phyloP scores from a whole-genome alignment of 1,140 invertebrate genomes.

The Idris sp. region DNA sequence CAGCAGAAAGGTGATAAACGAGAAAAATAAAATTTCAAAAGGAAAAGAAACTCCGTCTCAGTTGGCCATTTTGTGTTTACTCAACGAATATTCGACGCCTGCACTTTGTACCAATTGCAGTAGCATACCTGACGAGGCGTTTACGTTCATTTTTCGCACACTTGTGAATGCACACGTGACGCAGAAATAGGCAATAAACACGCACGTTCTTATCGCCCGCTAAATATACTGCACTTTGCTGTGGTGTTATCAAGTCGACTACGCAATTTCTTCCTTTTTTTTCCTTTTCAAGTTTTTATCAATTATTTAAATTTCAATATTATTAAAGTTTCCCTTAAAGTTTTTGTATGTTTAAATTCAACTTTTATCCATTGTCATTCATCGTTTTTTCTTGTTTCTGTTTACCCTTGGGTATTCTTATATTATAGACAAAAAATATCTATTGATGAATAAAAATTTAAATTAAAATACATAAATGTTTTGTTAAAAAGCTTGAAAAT shows the following conservation, averaged over 20 bases:
- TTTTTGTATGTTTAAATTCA: too few relatives aligned
- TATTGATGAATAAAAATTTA: too few relatives aligned
- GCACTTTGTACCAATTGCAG: slow-evolving; percentile 61
- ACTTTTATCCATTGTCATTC: too few relatives aligned
- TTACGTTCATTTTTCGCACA: slow-evolving; percentile 60
- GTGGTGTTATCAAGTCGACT: slow-evolving; percentile 9
- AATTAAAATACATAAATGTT: too few relatives aligned
- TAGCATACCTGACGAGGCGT: slow-evolving; percentile 49
- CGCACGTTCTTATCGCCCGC: slow-evolving; percentile 48
- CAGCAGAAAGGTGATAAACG: slow-evolving; percentile 50
- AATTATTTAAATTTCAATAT: too few relatives aligned
- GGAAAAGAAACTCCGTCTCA: slow-evolving; percentile 51
- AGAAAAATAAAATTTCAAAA: slow-evolving; percentile 54
- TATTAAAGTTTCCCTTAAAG: too few relatives aligned
- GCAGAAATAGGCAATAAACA: slow-evolving; percentile 64
- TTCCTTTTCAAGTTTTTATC: slow-evolving; percentile 4
- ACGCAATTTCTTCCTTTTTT: slow-evolving; percentile 7
- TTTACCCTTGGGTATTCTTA: too few relatives aligned
- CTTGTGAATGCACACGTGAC: slow-evolving; percentile 57
- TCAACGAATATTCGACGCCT: slow-evolving; percentile 52
- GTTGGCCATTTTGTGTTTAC: slow-evolving; percentile 65
- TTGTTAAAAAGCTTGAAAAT: too few relatives aligned
- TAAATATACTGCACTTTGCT: slow-evolving; percentile 31
- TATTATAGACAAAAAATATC: too few relatives aligned
- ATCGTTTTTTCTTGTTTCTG: too few relatives aligned